Evolutionary conservation across 2,888 invertebrate genomes (phyloP).

Genomic region (Tetranychus piercei): DNA sequence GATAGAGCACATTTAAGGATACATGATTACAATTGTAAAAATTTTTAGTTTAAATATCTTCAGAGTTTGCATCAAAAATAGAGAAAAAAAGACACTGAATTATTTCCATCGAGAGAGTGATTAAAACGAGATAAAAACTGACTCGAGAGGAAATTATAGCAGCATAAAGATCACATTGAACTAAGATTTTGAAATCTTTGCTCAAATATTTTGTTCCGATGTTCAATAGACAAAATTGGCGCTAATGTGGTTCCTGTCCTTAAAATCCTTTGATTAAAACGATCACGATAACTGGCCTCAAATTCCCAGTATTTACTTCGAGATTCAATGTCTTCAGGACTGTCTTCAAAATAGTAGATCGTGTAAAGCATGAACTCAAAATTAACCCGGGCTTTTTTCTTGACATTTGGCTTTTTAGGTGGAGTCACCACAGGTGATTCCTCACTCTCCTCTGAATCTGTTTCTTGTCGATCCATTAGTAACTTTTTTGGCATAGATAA

Average conservation of each 20-base stretch:
- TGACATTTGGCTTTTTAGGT: background rate
- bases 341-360: background rate
- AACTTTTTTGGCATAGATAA: too few relatives aligned
- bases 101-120: too few relatives aligned
- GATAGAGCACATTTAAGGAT: too few relatives aligned
- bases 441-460: background rate
- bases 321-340: background rate
- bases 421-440: background rate
- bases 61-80: too few relatives aligned
- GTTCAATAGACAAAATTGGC: background rate
- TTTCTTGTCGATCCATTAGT: background rate
- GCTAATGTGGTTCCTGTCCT: too few relatives aligned
- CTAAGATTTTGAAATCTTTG: background rate
- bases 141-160: too few relatives aligned
- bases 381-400: background rate
- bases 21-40: too few relatives aligned
- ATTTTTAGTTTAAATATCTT: too few relatives aligned
- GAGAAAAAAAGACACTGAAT: too few relatives aligned
- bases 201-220: background rate
- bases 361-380: background rate
- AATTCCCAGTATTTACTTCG: slow-evolving; percentile 8
- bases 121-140: too few relatives aligned
- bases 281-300: background rate
- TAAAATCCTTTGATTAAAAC: background rate
- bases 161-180: too few relatives aligned